These are phyloP conservation scores for Lathamus discolor DNA, from an alignment of 2,113 vertebrate genomes.

Conservation along the genomic window DNA sequence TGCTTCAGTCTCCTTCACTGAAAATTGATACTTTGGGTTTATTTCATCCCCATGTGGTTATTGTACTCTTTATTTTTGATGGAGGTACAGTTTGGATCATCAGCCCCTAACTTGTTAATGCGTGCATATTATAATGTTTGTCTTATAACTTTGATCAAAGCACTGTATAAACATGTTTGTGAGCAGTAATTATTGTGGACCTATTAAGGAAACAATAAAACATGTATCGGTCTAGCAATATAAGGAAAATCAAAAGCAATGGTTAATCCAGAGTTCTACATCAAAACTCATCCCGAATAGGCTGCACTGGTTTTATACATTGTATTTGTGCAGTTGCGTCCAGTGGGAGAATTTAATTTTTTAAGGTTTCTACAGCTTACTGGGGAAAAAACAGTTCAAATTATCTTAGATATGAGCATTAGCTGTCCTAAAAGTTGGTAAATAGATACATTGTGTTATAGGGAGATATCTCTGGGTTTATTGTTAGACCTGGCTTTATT, in stretches of 20 bases:
- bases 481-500: conserved; percentile 45
- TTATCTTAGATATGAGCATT: not conserved
- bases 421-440: not conserved
- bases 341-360: not conserved
- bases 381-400: conserved; percentile 10
- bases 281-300: not conserved
- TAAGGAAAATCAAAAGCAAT: not conserved
- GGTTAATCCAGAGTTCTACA: not conserved
- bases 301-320: not conserved
- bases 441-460: not conserved
- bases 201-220: not conserved
- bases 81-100: not conserved
- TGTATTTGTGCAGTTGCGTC: not conserved
- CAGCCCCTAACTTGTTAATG: not conserved
- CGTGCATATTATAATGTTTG: not conserved
- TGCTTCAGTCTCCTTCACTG: not conserved
- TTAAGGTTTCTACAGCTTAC: not conserved
- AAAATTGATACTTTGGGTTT: not conserved
- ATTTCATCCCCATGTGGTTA: not conserved
- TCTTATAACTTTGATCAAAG: not conserved
- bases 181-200: not conserved
- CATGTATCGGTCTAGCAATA: not conserved
- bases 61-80: not conserved
- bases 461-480: not conserved
- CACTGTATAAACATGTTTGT: not conserved